Evolutionary conservation across 1,140 invertebrate species (phyloP).

Genomic region (Helicorthomorpha holstii): DNA sequence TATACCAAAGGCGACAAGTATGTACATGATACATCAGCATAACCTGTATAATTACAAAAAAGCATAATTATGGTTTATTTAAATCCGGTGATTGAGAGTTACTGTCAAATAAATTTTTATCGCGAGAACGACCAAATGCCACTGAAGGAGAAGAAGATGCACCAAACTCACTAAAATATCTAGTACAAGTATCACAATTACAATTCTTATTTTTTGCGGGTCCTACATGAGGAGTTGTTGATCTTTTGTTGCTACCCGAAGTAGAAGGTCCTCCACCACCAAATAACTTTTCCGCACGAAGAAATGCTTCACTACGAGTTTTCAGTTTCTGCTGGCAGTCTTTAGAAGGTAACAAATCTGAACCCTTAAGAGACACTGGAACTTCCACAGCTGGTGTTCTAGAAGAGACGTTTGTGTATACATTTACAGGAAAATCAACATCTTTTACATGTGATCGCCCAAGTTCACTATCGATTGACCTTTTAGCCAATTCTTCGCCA

Average conservation of each 20-base stretch:
- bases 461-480: not conserved
- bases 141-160: no score
- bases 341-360: no score
- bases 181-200: constrained; percentile 46
- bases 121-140: no score
- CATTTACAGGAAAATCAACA: not conserved
- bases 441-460: not conserved
- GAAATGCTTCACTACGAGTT: no score
- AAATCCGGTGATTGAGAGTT: not conserved
- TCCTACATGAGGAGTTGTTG: constrained; percentile 48
- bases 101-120: not conserved
- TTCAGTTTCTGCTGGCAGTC: no score
- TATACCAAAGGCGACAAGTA: not conserved
- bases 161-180: constrained; percentile 28
- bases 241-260: no score
- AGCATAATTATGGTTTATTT: not conserved
- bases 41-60: not conserved
- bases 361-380: no score
- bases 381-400: no score
- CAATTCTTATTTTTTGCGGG: constrained; percentile 57
- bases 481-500: not conserved
- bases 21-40: not conserved
- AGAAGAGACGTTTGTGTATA: not conserved
- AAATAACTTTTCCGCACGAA: no score
- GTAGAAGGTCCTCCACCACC: no score